Evolutionary conservation across 2,113 vertebrate genomes (phyloP).

Genomic region (Eurypyga helias): DNA sequence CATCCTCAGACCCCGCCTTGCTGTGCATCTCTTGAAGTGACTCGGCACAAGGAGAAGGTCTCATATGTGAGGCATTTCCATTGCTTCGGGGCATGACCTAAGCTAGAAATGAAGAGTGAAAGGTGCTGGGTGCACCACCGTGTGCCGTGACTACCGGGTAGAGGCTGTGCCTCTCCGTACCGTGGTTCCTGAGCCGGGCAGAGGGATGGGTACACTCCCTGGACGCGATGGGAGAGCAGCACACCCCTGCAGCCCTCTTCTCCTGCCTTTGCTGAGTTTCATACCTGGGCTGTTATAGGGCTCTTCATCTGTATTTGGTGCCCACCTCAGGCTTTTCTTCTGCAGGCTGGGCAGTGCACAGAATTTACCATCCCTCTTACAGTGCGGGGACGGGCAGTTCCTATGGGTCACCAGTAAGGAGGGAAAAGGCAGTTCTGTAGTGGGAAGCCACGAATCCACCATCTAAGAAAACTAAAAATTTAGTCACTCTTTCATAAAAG

Average conservation of each 20-base stretch:
- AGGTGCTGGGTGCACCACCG: neutral
- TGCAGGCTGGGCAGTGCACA: too few relatives aligned
- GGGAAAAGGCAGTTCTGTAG: neutral
- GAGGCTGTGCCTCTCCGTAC: neutral
- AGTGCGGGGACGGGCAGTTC: neutral
- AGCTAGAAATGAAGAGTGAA: neutral
- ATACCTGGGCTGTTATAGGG: accelerated
- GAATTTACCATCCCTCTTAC: accelerated
- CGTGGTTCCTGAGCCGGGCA: accelerated
- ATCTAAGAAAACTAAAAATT: neutral
- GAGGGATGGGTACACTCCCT: neutral
- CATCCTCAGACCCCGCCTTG: neutral
- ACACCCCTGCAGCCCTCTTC: neutral
- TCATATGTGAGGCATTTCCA: neutral
- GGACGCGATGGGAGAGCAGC: accelerated
- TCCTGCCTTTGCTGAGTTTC: neutral
- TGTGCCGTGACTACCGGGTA: accelerated
- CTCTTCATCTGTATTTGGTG: neutral
- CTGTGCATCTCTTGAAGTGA: neutral
- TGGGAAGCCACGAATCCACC: neutral
- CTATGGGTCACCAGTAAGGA: neutral
- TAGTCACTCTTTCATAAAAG: neutral
- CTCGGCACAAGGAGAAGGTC: neutral
- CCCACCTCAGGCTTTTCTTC: neutral
- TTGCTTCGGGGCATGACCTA: neutral